Evolutionary conservation across 2,113 vertebrate genomes (phyloP), one percentile per base, ranked within the genome.

Genomic region (Nettapus auritus): DNA sequence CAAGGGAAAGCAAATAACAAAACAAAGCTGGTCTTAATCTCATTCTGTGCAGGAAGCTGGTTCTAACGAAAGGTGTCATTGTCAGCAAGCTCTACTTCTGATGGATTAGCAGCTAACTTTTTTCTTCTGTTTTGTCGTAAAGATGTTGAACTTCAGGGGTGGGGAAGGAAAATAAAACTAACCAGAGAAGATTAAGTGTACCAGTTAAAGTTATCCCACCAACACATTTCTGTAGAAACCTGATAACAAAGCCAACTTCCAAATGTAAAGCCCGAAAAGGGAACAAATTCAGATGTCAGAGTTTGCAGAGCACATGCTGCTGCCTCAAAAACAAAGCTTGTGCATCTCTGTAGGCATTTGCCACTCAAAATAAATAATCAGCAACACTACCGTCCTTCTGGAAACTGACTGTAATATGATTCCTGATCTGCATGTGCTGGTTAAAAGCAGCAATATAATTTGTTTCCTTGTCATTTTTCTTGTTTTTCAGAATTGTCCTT

Each of bases 51-150:
- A 70, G 86, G 71, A 88, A 73, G 64, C 77, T 83, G 55, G 18
- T 88, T 93, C 82, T 88, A 84, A 93, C 25, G 12, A 90, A 93
- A 93, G 59, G 52, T 86, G 56, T 83, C 68, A 76, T 91, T 89
- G 81, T 80, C 86, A 96, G 79, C 62, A 94, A 95, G 79, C 57
- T 62, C 0, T 5, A 77, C 63, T 86, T 90, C 29, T 91, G 90
- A 93, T 70, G 75, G 82, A 88, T 89, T 94, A 91, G 23, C 33
- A 86, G 48, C 57, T 91, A 56, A 57, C 71, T 82, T 74, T 42
- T 64, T 48, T 70, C 36, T 82, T 80, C 68, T 86, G 7, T 83
- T 95, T 93, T 86, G 57, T 73, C 75, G 88, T 81, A 88, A 50
- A 86, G 63, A 74, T 78, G 90, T 31, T 81, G 83, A 83, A 90